These are phyloP conservation scores for Spodoptera exigua DNA, from an alignment of 2,888 invertebrate genomes.

Conservation along the genomic window DNA sequence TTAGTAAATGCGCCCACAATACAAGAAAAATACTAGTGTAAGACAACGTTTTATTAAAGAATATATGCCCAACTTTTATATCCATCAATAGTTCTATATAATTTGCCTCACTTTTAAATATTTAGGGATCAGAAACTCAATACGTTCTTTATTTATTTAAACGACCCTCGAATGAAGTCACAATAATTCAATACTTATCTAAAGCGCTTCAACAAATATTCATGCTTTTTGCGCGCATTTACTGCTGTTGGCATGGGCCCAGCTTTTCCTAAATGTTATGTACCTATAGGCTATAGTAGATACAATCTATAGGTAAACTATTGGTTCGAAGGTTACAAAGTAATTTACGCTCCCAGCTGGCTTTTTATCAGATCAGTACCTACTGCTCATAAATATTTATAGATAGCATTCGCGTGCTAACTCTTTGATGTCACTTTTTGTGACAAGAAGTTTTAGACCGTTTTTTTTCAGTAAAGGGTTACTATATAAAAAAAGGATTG, in stretches of 20 bases:
- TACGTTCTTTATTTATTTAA: constrained; percentile 21
- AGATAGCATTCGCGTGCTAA: constrained; percentile 36
- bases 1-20: too few species aligned
- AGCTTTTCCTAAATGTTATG: constrained; percentile 47
- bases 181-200: constrained; percentile 45
- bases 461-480: constrained; percentile 20
- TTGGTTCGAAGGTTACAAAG: constrained; percentile 35
- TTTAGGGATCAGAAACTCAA: constrained; percentile 2
- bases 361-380: constrained; percentile 30
- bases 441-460: constrained; percentile 19
- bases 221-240: constrained; percentile 54
- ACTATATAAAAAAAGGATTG: constrained; percentile 29
- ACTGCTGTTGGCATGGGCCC: constrained; percentile 59
- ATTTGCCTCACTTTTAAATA: not conserved
- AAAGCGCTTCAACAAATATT: constrained; percentile 49
- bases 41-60: not conserved
- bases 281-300: constrained; percentile 37
- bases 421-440: constrained; percentile 19
- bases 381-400: constrained; percentile 37
- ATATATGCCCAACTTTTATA: not conserved
- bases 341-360: constrained; percentile 28
- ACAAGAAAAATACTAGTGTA: too few species aligned
- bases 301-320: constrained; percentile 32
- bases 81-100: not conserved
- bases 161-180: constrained; percentile 32